Base-by-base conservation (phyloP, 2,888 invertebrate species). In the Cotesia congregata region DNA sequence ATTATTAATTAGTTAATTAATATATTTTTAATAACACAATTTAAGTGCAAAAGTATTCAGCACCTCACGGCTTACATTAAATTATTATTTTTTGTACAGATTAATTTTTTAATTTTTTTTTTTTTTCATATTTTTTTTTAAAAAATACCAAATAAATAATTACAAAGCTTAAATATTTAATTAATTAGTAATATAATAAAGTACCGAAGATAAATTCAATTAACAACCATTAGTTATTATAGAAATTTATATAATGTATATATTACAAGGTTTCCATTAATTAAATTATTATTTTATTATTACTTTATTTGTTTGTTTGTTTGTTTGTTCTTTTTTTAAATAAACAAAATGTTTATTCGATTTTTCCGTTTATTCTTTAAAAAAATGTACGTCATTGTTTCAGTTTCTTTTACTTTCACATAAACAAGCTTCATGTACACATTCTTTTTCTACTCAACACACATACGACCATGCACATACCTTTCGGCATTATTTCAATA, bases 351-450 rank as follows among this genome's bases (percentile, higher is more conserved):
- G 4, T 72, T 72, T 30, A 1, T 40, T 39, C 60, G 7, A 61
- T 60, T 15, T 9, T 72, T 9, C 17, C 60, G 62, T 61, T 38
- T 17, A 7, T 17, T 72, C 4, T n/a, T n/a, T 12, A 67, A n/a
- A 12, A n/a, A 67, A 40, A 7, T 15, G 12, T 67, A 60, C 38
- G 15, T 69, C 17, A 40, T 61, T 59, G 9, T 60, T 71, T 39
- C 15, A 39, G 39, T 30, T 72, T 62, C 30, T 30, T 62, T 61
- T 72, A 72, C 71, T 72, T 72, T 72, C 71, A 62, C 71, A 72
- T 72, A 70, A 30, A 59, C 59, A 9, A 68, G 80, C 78, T 77
- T 69, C 78, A 78, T 78, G 72, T 79, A 72, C 77, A 71, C 74
- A 75, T 79, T 72, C 72, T 69, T 64, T 50, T 50, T 50, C 7